Percentiles rank a stretch among this genome's conserved stretches.
Conservation (phyloP, 2,113 vertebrate species). For the Corynorhinus townsendii region DNA sequence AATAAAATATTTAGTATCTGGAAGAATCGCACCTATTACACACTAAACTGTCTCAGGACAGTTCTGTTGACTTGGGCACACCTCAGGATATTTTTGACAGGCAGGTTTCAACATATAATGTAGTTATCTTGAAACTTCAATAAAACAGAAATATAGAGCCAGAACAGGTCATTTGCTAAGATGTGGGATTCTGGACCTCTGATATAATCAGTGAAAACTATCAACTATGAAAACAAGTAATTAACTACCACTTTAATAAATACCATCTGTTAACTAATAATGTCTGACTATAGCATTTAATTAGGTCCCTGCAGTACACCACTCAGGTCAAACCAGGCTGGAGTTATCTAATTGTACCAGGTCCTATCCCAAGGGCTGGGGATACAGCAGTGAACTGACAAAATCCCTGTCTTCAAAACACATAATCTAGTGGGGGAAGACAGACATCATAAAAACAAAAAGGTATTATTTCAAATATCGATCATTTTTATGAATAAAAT, state of each 20-base stretch:
- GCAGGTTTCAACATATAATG: background rate
- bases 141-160: background rate
- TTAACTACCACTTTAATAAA: background rate
- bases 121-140: background rate
- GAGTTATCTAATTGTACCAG: background rate
- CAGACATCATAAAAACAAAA: background rate
- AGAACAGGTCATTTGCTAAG: slow-evolving; percentile 14
- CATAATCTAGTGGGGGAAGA: background rate
- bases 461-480: background rate
- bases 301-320: background rate
- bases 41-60: background rate
- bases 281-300: background rate
- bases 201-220: background rate
- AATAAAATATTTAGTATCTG: background rate
- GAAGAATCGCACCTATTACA: background rate
- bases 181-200: background rate
- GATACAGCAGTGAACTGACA: background rate
- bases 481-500: background rate
- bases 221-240: background rate
- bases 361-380: background rate
- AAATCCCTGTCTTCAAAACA: background rate
- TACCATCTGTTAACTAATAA: background rate
- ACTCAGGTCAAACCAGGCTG: background rate
- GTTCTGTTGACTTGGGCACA: background rate
- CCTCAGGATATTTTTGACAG: background rate